Evolutionary conservation across 1,140 invertebrate species (phyloP).

Genomic region (Mycetomoellerius zeteki): DNA sequence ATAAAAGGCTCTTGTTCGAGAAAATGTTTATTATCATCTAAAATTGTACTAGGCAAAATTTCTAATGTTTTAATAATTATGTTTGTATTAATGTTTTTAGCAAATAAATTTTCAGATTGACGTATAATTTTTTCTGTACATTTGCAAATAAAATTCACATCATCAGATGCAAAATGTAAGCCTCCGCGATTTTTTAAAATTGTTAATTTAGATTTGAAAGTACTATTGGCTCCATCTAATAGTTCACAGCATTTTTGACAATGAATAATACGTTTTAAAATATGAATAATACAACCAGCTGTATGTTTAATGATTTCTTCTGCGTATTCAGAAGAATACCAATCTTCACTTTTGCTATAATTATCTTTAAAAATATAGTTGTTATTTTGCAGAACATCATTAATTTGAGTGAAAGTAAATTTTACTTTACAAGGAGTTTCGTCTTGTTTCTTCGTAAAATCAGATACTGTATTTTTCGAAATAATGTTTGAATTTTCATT

Average conservation of each 20-base stretch:
- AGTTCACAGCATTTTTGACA: constrained; percentile 9
- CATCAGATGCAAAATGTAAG: background rate
- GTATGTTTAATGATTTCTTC: constrained; percentile 20
- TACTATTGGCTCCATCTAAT: background rate
- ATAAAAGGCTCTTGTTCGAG: background rate
- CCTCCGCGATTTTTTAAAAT: constrained; percentile 20
- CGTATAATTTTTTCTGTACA: constrained; percentile 21
- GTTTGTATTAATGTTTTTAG: background rate
- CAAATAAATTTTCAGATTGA: background rate
- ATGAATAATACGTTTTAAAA: background rate
- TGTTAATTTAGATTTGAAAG: constrained; percentile 9
- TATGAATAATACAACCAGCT: constrained; percentile 4
- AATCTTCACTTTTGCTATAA: constrained; percentile 1
- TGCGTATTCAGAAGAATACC: constrained; percentile 4
- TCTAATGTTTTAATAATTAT: background rate
- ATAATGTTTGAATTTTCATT: background rate
- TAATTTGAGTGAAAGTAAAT: too few species aligned
- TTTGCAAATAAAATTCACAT: constrained; percentile 3
- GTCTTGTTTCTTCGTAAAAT: background rate
- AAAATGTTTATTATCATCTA: constrained; percentile 14
- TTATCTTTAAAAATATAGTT: too few species aligned
- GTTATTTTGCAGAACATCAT: too few species aligned
- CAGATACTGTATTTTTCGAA: constrained; percentile 1
- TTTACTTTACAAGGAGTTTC: too few species aligned
- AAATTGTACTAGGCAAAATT: constrained; percentile 9